Evolutionary conservation across 2,888 invertebrate genomes (phyloP), one percentile per base, ranked within the genome.

Genomic region (Perizoma affinitatum): DNA sequence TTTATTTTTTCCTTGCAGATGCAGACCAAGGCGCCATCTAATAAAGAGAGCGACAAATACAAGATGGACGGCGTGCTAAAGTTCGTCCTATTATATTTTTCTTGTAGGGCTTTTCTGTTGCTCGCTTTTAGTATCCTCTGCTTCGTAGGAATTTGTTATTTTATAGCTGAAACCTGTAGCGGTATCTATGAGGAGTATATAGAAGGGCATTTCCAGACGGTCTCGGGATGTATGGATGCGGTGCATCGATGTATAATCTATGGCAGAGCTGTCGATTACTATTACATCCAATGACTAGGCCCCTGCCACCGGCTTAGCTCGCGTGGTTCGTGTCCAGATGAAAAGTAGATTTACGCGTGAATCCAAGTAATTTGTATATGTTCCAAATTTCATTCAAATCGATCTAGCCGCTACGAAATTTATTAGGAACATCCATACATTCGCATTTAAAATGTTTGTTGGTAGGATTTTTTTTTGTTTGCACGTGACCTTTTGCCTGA

Each of bases 41-140:
- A 8, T 9, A 36, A 9, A 22, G 34, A 42, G 6, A 33, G 22
- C 49, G 42, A 35, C 11, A 10, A 34, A 5, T 10, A 8, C 0
- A 36, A 22, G 38, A 35, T 40, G 2, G 36, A 44, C 0, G 33
- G 10, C 54, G 11, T n/a, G 4, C 34, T 42, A 33, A 38, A 45
- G 62, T 62, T 46, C 51, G 58, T 58, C 46, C 5, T 42, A 56
- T 45, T 42, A n/a, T 33, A 7, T 43, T 22, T 42, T 9, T 10
- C 10, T 51, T 34, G 34, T 22, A 3, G 48, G 6, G 52, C 45
- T 49, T 33, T 53, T 34, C 8, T n/a, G 6, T 6, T 46, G 2
- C 5, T 46, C 11, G 33, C 35, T 54, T 38, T 34, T 7, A 9
- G 53, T 22, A 8, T 41, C 0, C 8, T 36, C 5, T 7, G n/a